These are phyloP conservation scores for Acrocephalus kingi DNA, from an alignment of 2,113 vertebrate species.

Conservation along the genomic window DNA sequence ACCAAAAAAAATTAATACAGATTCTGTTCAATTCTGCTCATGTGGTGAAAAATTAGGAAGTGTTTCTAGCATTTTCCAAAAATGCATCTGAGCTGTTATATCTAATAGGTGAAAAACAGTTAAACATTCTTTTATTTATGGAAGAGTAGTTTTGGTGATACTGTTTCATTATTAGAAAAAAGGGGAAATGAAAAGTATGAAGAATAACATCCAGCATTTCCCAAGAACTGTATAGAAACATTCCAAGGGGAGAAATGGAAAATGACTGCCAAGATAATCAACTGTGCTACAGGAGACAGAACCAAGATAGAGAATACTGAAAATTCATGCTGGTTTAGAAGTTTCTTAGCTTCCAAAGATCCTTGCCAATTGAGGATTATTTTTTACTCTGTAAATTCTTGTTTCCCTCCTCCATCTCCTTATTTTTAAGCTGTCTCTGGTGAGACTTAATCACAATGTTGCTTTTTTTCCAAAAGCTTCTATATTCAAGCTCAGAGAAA, in stretches of 20 bases:
- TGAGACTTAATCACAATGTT: neutral
- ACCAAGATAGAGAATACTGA: neutral
- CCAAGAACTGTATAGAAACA: neutral
- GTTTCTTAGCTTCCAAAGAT: neutral
- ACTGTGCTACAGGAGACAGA: neutral
- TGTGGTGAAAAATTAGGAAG: neutral
- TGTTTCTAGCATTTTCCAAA: neutral
- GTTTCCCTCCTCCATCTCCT: neutral
- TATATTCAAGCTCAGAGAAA: slow-evolving; percentile 57
- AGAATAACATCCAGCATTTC: neutral
- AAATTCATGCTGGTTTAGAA: neutral
- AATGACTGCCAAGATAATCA: neutral
- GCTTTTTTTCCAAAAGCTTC: neutral
- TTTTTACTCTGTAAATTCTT: slow-evolving; percentile 10
- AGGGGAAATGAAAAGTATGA: neutral
- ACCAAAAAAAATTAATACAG: neutral
- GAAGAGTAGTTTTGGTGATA: neutral
- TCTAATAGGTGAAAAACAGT: neutral
- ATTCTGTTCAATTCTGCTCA: neutral
- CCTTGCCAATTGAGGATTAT: neutral
- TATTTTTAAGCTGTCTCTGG: slow-evolving; percentile 24
- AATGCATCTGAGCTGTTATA: neutral
- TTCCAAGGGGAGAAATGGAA: neutral
- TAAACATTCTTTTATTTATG: neutral
- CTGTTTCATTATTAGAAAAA: neutral